Conservation (phyloP, 2,797 vertebrate species). For the Pseudomugil tenellus region DNA sequence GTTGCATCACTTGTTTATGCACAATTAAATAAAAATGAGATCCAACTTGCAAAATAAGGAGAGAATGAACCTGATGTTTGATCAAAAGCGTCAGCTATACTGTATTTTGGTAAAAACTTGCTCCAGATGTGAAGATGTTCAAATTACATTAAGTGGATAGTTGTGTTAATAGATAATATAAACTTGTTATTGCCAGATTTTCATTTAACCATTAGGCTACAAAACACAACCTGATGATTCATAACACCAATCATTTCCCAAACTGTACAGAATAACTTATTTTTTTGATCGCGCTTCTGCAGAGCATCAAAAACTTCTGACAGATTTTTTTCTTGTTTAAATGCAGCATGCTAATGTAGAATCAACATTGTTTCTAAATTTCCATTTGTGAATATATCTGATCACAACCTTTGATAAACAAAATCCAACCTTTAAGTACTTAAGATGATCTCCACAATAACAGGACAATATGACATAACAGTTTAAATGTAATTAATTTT, state of each 20-base stretch:
- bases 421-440: not conserved
- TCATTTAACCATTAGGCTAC: not conserved
- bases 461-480: slow-evolving; percentile 15
- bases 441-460: slow-evolving; percentile 22
- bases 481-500: slow-evolving; percentile 19
- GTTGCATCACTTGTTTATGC: not conserved
- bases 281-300: slow-evolving; percentile 28
- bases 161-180: not conserved
- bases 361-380: slow-evolving; percentile 8
- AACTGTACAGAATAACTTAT: slow-evolving; percentile 23
- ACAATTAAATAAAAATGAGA: not conserved
- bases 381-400: not conserved
- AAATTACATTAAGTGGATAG: slow-evolving; percentile 3
- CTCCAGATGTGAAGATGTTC: not conserved
- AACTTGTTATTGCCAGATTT: not conserved
- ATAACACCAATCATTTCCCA: not conserved
- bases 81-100: not conserved
- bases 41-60: not conserved
- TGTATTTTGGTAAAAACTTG: slow-evolving; percentile 18
- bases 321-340: not conserved
- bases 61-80: not conserved
- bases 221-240: not conserved
- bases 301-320: not conserved
- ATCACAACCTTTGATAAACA: too few relatives aligned
- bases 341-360: not conserved